Conservation (phyloP, 2,797 vertebrate species). For the Otolemur crassicaudatus region DNA sequence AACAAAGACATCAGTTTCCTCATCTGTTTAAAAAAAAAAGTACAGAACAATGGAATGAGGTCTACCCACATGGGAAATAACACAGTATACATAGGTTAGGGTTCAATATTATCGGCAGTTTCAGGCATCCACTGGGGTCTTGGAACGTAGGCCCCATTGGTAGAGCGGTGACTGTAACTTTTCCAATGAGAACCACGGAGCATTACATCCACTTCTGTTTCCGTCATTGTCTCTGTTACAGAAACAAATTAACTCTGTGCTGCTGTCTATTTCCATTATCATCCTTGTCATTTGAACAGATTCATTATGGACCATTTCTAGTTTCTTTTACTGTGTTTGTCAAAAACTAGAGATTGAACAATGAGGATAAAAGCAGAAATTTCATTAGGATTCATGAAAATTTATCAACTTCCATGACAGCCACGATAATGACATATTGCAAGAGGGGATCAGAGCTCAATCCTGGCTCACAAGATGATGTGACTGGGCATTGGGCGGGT, state of each 20-base stretch:
- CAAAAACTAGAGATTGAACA: slow-evolving; percentile 14
- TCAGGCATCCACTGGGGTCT: not conserved
- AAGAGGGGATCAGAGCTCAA: not conserved
- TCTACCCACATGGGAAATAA: not conserved
- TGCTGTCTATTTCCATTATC: slow-evolving; percentile 31
- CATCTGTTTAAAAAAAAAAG: too few species aligned
- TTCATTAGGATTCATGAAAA: slow-evolving; percentile 58
- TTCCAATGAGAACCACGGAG: not conserved
- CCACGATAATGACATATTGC: not conserved
- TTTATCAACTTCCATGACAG: not conserved
- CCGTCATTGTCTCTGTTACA: not conserved
- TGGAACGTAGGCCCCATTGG: not conserved
- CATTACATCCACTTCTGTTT: not conserved
- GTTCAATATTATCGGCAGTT: not conserved
- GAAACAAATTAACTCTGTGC: slow-evolving; percentile 39
- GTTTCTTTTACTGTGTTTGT: slow-evolving; percentile 35
- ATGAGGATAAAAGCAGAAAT: slow-evolving; percentile 18
- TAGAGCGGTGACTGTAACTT: not conserved
- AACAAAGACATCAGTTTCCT: too few species aligned
- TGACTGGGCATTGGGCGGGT: not conserved
- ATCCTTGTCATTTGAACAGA: slow-evolving; percentile 42
- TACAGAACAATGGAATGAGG: not conserved
- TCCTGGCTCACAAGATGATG: rapidly evolving
- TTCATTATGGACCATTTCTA: slow-evolving; percentile 55
- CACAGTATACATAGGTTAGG: not conserved